Base-by-base conservation (phyloP, 1,140 invertebrate species). In the Wiebesia pumilae region DNA sequence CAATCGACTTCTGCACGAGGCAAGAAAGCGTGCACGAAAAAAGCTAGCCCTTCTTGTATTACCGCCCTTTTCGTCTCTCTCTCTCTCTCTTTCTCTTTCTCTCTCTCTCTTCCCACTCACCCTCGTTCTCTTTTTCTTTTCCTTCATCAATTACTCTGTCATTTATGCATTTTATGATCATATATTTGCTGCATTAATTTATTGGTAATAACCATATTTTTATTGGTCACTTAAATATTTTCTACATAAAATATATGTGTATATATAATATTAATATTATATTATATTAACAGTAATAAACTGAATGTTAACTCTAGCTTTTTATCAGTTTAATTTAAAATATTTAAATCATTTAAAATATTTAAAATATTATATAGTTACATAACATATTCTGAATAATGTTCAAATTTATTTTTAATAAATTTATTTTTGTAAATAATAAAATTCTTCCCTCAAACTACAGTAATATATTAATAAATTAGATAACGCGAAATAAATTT, bases 1-100 rank as follows among this genome's bases (percentile, higher is more conserved):
- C 93, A 93, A 94, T 94, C 93, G 93, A 91, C 92, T 93, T 92
- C 88, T 89, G 88, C 87, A 81, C 80, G 73, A 65, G 69, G 47
- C 79, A 79, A 78, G 54, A 62, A 38, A 65, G 82, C 83, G 88
- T 73, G 81, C 54, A 47, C 38, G 30, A 82, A 71, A 83, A 77
- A 87, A 35, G 87, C 75, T 78, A 77, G 43, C 86, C 88, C 85
- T 85, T 79, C 80, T 77, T 81, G 65, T 75, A 19, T 38, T 75
- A 19, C 27, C 16, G 33, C 0, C 83, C 84, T 75, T 81, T 65
- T 78, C 80, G 54, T 65, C 30, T n/a, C 43, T 19, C 19, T 30
- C 43, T 21, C 78, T 30, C 43, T 33, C n/a, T 54, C 19, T 30
- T 43, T 35, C 77, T 54, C 77, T 58, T n/a, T 79, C 27, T 58